phyloP scores from a whole-genome alignment of 2,888 invertebrate genomes.

The Drosophila koepferae region DNA sequence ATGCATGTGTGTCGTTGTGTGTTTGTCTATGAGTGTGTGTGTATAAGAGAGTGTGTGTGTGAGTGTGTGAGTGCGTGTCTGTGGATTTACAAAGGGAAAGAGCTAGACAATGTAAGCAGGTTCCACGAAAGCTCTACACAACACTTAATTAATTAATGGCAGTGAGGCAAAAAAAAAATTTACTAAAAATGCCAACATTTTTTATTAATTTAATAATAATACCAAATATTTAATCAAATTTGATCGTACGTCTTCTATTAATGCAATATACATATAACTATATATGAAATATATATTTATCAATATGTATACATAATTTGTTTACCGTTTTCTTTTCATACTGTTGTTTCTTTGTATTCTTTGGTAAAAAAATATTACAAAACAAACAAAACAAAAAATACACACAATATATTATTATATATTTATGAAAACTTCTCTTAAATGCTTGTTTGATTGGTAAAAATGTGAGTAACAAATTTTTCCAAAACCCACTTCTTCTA shows the following conservation, averaged over 20 bases:
- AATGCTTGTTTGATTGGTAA: constrained; percentile 85
- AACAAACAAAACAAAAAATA: not conserved
- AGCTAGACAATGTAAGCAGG: constrained; percentile 22
- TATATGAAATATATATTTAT: constrained; percentile 23
- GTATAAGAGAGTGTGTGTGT: not conserved
- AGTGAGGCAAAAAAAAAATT: not conserved
- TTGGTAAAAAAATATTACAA: constrained; percentile 28
- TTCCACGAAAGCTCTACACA: constrained; percentile 22
- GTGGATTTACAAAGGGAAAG: constrained; percentile 2
- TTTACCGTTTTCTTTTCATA: constrained; percentile 60
- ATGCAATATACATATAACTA: constrained; percentile 14
- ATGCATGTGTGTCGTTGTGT: constrained; percentile 1
- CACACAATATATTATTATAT: constrained; percentile 57
- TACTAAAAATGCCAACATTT: not conserved
- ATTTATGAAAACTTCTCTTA: constrained; percentile 82
- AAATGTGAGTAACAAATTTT: constrained; percentile 84
- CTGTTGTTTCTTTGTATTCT: constrained; percentile 70
- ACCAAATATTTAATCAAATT: constrained; percentile 4
- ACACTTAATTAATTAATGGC: constrained; percentile 25
- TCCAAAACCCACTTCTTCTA: constrained; percentile 64
- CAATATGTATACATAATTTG: constrained; percentile 60
- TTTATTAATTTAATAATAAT: not conserved
- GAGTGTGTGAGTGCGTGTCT: not conserved
- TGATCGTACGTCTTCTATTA: constrained; percentile 27
- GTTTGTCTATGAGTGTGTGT: not conserved